phyloP scores from a whole-genome alignment of 2,797 vertebrate species.

The Typhlichthys subterraneus region DNA sequence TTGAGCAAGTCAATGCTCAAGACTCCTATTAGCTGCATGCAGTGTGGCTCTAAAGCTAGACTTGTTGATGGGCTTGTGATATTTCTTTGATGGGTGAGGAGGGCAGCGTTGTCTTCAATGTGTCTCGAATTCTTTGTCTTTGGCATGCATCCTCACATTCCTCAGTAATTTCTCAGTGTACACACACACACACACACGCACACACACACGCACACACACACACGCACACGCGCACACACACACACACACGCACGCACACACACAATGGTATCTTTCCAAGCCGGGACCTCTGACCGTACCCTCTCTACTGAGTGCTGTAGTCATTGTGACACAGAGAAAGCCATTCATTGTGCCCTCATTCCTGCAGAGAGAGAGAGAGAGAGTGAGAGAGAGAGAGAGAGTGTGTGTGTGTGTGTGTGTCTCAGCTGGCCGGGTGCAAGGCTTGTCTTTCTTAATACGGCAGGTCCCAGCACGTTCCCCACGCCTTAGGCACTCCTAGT shows the following conservation, averaged over 20 bases:
- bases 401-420: conserved; percentile 36
- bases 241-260: conserved; percentile 21
- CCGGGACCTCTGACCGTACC: conserved; percentile 64
- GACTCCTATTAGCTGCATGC: conserved; percentile 70
- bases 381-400: neutral
- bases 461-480: conserved; percentile 66
- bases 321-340: conserved; percentile 74
- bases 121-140: conserved; percentile 73
- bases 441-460: conserved; percentile 53
- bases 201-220: conserved; percentile 14
- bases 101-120: conserved; percentile 61
- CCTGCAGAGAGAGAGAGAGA: conserved; percentile 36
- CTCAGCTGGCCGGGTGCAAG: conserved; percentile 60
- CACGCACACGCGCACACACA: conserved; percentile 3
- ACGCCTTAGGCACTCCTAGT: conserved; percentile 50
- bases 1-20: conserved; percentile 61
- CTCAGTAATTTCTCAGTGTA: conserved; percentile 72
- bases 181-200: conserved; percentile 19
- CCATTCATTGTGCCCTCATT: conserved; percentile 75
- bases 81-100: conserved; percentile 58
- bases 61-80: conserved; percentile 73
- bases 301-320: conserved; percentile 56
- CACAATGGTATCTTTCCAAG: conserved; percentile 34
- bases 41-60: conserved; percentile 44
- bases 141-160: conserved; percentile 76